Base-by-base conservation (phyloP, 2,113 vertebrate genomes). In the Gasterosteus nipponicus region DNA sequence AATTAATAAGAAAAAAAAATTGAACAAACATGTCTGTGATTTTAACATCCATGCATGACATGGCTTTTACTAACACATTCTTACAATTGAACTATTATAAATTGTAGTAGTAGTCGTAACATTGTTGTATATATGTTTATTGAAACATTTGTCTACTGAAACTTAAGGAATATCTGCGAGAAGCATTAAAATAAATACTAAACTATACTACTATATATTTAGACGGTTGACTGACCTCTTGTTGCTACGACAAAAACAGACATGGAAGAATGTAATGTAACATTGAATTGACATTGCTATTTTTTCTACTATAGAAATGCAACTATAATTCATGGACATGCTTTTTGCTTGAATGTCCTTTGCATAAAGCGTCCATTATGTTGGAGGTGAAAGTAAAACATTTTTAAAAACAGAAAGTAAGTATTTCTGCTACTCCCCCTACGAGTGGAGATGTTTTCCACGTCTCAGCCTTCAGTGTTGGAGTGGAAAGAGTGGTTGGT, bases 401-500 rank as follows among this genome's bases (percentile, higher is more conserved):
- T 64, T 61, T 68, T 18, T 19, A 10, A 26, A 44, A 46, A 44
- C 19, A 46, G 10, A 5, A n/a, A 38, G 33, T 4, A 51, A 39
- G 44, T 38, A 16, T 77, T 80, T 78, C 7, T 72, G 33, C 58
- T 65, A 72, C 77, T 59, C 7, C 26, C 29, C 7, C 39, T 31
- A 18, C 66, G 49, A 80, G 73, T 79, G 75, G 33, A 51, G 59
- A 65, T 63, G 73, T 63, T 80, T 51, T 78, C 59, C 1, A 64
- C 33, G 66, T 70, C 7, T 22, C 29, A 47, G 70, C 76, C 33
- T 68, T 62, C 0, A 2, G 31, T 31, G 53, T 62, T 29, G 44
- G 77, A 82, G 79, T 78, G 71, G 26, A 15, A 46, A 63, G 64
- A 70, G 67, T 56, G 67, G 59, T 67, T 49, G 76, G 85, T 90